Conservation (phyloP, 2,797 vertebrate genomes). For the Melanotaenia maccullochi region DNA sequence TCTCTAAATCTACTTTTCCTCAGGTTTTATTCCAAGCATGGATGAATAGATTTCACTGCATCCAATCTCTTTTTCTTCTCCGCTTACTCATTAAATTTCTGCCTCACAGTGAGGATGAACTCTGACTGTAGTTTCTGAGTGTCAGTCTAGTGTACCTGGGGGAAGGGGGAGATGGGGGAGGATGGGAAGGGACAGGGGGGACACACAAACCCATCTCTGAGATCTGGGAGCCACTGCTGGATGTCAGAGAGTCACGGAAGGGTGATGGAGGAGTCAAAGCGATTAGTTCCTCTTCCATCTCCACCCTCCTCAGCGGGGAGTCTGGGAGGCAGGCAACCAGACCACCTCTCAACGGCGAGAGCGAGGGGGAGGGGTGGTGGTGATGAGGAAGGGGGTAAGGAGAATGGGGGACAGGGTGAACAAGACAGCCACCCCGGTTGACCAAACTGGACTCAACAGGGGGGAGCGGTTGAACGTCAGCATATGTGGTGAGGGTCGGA, state of each 20-base stretch:
- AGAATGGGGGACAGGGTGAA: constrained; percentile 66
- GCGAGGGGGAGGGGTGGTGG: constrained; percentile 61
- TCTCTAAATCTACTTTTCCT: constrained; percentile 30
- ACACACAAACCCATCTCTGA: constrained; percentile 88
- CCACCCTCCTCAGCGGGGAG: constrained; percentile 84
- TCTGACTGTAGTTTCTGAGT: constrained; percentile 98
- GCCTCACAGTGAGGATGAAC: constrained; percentile 96
- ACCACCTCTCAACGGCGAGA: constrained; percentile 72
- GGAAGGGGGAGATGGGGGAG: constrained; percentile 84
- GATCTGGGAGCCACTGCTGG: constrained; percentile 89
- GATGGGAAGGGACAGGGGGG: constrained; percentile 73
- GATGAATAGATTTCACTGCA: constrained; percentile 40
- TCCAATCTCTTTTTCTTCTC: constrained; percentile 31
- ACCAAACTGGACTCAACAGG: constrained; percentile 85
- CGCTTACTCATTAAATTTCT: constrained; percentile 4
- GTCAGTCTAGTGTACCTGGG: constrained; percentile 93
- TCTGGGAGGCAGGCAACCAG: constrained; percentile 83
- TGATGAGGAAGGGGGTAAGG: constrained; percentile 68
- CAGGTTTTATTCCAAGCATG: constrained; percentile 21
- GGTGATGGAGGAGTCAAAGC: constrained; percentile 97
- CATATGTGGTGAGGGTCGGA: constrained; percentile 91
- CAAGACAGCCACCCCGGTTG: constrained; percentile 62
- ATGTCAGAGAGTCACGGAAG: constrained; percentile 94
- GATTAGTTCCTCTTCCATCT: constrained; percentile 95
- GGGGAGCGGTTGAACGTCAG: constrained; percentile 92